Evolutionary conservation across 2,113 vertebrate genomes (phyloP), one percentile per base, ranked within the genome.

Genomic region (Apistogramma diplotaenia): DNA sequence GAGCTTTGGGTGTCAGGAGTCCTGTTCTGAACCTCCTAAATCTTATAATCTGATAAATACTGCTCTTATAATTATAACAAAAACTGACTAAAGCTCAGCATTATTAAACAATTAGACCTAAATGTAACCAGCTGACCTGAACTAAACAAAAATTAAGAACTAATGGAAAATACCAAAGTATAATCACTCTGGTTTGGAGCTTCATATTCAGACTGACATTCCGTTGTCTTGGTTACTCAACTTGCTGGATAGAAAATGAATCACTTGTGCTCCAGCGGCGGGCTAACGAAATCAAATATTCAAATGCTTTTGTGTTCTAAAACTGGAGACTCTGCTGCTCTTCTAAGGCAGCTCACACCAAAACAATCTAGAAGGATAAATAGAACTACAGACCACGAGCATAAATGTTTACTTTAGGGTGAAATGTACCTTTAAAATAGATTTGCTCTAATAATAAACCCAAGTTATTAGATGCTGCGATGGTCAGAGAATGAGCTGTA

Each of bases 191-290:
- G 59, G 33, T n/a, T n/a, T 23, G 60, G 35, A 62, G 35, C 33
- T 23, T 61, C 1, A 11, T 8, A 5, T 40, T 40, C n/a, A 62
- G 23, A 12, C 40, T 1, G 0, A 33, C 21, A 21, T 40, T 40
- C 37, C 60, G 37, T 25, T 8, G 35, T 62, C n/a, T 23, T 62
- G 21, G 37, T 62, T 9, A 40, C 23, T 40, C 23, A 5, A 23
- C 35, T 43, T 2, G 3, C 33, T 51, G 40, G 27, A 49, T 27
- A 12, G 56, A 23, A 21, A 31, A 0, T 9, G 10, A 23, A 9
- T 60, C 0, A 1, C 19, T 65, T 3, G 13, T 12, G n/a, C n/a
- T 13, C 4, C 21, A 43, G 19, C 43, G 21, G 8, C 18, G 37
- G 5, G 8, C 21, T 19, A 8, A 51, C 6, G 19, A 16, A 19